Conservation (phyloP, 2,113 vertebrate genomes). For the Lophotis ruficrista region DNA sequence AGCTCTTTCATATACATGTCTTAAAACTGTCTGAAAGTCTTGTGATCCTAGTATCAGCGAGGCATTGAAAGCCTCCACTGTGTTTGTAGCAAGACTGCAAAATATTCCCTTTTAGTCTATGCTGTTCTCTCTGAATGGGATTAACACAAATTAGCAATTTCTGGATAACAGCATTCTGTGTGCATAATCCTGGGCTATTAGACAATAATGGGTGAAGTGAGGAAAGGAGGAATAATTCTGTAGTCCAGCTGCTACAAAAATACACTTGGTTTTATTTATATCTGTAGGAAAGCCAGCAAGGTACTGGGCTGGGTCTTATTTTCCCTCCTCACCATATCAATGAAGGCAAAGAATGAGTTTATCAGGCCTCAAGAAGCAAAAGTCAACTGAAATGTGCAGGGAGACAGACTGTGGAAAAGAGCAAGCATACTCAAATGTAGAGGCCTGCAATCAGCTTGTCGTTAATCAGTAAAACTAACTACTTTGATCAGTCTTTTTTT, state of each 20-base stretch:
- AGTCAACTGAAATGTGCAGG: neutral
- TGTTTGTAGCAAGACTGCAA: neutral
- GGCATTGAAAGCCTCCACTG: neutral
- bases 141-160: neutral
- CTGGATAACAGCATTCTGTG: neutral
- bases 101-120: neutral
- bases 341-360: neutral
- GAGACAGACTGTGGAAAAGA: neutral
- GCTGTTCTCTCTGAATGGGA: neutral
- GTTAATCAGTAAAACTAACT: neutral
- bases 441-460: neutral
- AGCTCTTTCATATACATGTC: neutral
- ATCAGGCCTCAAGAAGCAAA: neutral
- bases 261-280: neutral
- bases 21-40: neutral
- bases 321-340: neutral
- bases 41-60: neutral
- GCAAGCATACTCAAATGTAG: neutral
- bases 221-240: neutral
- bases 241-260: neutral
- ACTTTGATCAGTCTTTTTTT: neutral
- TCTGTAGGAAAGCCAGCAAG: neutral
- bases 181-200: neutral
- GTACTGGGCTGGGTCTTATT: neutral
- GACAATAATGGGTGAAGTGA: neutral